phyloP scores from a whole-genome alignment of 2,113 vertebrate species.

The Mobula birostris region DNA sequence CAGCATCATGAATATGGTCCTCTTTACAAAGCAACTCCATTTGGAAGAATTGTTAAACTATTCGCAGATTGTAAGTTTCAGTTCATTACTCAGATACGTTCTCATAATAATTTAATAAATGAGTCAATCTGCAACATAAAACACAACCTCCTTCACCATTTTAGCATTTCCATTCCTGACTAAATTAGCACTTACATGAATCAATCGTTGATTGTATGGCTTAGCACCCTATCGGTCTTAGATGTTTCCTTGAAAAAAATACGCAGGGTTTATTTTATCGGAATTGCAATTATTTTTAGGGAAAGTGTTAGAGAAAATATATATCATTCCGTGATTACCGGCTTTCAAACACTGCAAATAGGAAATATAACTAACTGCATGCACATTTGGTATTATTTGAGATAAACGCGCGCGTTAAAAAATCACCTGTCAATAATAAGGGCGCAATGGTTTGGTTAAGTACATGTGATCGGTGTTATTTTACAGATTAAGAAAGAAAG shows the following conservation, averaged over 20 bases:
- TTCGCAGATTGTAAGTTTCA: not conserved
- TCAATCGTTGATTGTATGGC: not conserved
- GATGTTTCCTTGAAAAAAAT: not conserved
- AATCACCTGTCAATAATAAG: slow-evolving; percentile 21
- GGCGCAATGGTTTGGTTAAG: not conserved
- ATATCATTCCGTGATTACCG: not conserved
- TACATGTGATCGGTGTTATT: not conserved
- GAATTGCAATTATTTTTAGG: not conserved
- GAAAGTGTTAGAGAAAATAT: not conserved
- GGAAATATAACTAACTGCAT: not conserved
- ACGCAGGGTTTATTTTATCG: not conserved
- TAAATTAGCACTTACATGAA: slow-evolving; percentile 23
- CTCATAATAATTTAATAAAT: not conserved
- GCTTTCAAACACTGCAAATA: not conserved
- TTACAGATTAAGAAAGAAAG: not conserved
- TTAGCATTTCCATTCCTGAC: slow-evolving; percentile 1
- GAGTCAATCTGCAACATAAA: not conserved
- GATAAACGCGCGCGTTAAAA: not conserved
- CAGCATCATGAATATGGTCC: slow-evolving; percentile 16
- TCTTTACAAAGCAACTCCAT: not conserved
- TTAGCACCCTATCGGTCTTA: not conserved
- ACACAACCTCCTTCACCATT: not conserved
- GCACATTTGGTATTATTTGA: slow-evolving; percentile 13
- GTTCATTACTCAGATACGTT: not conserved
- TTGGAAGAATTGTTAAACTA: not conserved